Evolutionary conservation across 2,113 vertebrate species (phyloP).

Genomic region (Ictidomys tridecemlineatus): DNA sequence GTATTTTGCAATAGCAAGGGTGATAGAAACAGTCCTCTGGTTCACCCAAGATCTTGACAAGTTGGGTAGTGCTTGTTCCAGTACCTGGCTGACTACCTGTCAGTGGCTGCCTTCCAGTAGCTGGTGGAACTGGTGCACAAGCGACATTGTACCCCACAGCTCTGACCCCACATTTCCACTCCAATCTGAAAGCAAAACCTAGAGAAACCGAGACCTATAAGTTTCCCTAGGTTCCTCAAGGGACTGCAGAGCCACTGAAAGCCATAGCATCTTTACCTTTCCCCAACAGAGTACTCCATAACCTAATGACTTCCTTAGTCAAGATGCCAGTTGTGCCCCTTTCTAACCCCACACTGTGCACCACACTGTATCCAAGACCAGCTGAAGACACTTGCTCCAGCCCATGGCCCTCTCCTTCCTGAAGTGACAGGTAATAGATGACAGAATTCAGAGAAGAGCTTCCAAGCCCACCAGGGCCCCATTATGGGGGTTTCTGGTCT

Average conservation of each 20-base stretch:
- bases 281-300: not conserved
- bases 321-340: not conserved
- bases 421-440: not conserved
- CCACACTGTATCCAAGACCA: not conserved
- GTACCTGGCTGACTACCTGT: accelerated
- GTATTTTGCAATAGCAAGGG: not conserved
- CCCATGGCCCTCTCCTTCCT: not conserved
- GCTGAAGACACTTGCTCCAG: not conserved
- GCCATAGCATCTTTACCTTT: not conserved
- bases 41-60: too few species aligned
- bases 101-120: not conserved
- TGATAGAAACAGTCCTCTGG: not conserved
- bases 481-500: not conserved
- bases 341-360: not conserved
- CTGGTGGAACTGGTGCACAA: accelerated
- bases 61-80: not conserved
- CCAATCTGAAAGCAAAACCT: not conserved
- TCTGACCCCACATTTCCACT: not conserved
- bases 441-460: not conserved
- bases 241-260: not conserved
- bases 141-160: not conserved
- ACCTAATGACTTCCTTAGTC: too few species aligned
- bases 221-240: not conserved
- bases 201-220: not conserved
- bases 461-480: not conserved